These are phyloP conservation scores for Fulmarus glacialis DNA, from an alignment of 2,113 vertebrate species.

Conservation along the genomic window DNA sequence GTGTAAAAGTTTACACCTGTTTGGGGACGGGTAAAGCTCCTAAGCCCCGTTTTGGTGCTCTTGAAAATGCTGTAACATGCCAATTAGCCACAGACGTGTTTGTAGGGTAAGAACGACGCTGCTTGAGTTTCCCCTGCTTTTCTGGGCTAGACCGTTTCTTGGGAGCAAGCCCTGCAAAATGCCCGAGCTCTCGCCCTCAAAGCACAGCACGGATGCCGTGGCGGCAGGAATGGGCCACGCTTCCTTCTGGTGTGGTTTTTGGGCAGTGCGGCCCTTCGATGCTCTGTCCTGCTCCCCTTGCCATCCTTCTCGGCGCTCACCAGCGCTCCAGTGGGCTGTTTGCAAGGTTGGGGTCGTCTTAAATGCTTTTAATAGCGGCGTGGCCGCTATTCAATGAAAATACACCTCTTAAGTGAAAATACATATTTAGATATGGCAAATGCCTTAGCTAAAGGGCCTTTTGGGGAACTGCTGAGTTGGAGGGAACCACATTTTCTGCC, in stretches of 20 bases:
- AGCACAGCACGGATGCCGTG: background rate
- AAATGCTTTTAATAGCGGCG: background rate
- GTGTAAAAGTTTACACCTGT: background rate
- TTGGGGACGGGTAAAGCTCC: background rate
- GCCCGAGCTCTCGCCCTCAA: fast-evolving
- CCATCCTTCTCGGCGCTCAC: fast-evolving
- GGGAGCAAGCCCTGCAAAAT: background rate
- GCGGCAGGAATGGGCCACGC: fast-evolving
- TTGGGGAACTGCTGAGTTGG: background rate
- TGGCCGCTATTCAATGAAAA: background rate
- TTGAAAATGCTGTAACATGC: background rate
- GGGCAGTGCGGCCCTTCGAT: background rate
- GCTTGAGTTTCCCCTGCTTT: background rate
- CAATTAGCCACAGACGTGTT: background rate
- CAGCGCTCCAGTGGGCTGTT: background rate
- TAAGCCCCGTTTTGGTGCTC: background rate
- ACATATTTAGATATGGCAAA: background rate
- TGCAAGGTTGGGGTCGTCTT: background rate
- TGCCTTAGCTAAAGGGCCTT: background rate
- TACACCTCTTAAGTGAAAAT: background rate
- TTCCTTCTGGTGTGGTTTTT: background rate
- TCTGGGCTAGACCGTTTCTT: background rate
- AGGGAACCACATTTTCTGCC: background rate
- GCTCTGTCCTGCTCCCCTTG: background rate
- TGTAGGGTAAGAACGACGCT: background rate